A percentile compares a stretch with the other conserved stretches of the same genome.
Conservation (phyloP, 2,113 vertebrate species). For the Xenopus laevis region DNA sequence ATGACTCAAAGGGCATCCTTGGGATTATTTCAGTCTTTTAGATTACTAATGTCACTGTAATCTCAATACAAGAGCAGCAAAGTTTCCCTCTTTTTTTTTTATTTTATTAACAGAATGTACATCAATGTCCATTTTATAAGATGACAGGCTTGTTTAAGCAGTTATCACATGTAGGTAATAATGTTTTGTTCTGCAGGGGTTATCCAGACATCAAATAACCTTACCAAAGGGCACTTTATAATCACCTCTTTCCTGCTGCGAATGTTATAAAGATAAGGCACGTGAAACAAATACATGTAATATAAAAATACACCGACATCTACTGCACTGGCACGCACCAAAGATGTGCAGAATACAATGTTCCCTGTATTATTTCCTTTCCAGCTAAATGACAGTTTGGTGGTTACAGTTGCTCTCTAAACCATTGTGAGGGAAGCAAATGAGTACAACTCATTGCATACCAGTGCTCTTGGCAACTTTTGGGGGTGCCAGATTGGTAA, state of each 20-base stretch:
- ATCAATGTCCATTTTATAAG: not conserved
- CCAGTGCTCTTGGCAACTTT: too few species aligned
- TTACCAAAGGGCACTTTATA: not conserved
- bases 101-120: not conserved
- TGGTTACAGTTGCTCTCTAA: too few species aligned
- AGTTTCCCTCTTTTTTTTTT: too few species aligned
- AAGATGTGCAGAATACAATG: not conserved
- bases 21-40: too few species aligned
- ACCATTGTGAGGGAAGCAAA: too few species aligned
- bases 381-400: too few species aligned
- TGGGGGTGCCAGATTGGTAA: too few species aligned
- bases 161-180: not conserved
- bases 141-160: not conserved
- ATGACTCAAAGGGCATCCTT: too few species aligned
- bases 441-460: too few species aligned
- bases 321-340: not conserved
- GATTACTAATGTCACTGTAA: too few species aligned
- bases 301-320: not conserved
- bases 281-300: not conserved
- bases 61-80: too few species aligned
- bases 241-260: constrained; percentile 1
- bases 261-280: not conserved
- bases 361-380: not conserved
- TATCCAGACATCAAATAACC: constrained; percentile 2
- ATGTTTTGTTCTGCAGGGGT: not conserved